Percentiles rank a stretch among this genome's conserved stretches.
phyloP scores from a whole-genome alignment of 2,888 invertebrate species.

The Punctoribates punctum region DNA sequence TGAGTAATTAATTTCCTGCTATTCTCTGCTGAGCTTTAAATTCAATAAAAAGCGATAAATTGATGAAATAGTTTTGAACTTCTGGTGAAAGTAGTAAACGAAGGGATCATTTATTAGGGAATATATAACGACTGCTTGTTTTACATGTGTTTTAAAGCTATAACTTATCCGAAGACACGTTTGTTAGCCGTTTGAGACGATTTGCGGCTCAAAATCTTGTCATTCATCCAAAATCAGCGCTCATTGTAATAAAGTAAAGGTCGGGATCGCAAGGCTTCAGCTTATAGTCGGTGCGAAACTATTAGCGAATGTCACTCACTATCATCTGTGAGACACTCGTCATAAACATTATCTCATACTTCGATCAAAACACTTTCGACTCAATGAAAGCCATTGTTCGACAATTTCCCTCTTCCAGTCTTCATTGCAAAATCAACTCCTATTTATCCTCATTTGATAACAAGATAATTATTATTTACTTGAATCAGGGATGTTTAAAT shows the following conservation, averaged over 20 bases:
- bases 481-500: neutral
- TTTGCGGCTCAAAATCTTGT: slow-evolving; percentile 23
- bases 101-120: slow-evolving; percentile 11
- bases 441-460: neutral
- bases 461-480: neutral
- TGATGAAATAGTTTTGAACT: slow-evolving; percentile 15
- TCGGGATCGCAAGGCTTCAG: neutral
- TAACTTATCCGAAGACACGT: slow-evolving; percentile 23
- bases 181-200: neutral
- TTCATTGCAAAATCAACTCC: neutral
- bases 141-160: slow-evolving; percentile 8
- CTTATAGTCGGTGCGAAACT: slow-evolving; percentile 2
- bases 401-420: neutral
- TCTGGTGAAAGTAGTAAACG: neutral
- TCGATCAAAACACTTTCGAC: slow-evolving; percentile 23
- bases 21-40: neutral
- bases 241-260: slow-evolving; percentile 11
- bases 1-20: neutral
- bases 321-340: slow-evolving; percentile 8
- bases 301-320: slow-evolving; percentile 30
- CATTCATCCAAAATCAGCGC: slow-evolving; percentile 18
- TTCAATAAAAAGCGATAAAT: neutral
- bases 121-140: slow-evolving; percentile 4
- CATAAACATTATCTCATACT: slow-evolving; percentile 23
- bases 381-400: slow-evolving; percentile 6